Evolutionary conservation across 1,140 invertebrate genomes (phyloP).

Genomic region (Harpegnathos saltator): DNA sequence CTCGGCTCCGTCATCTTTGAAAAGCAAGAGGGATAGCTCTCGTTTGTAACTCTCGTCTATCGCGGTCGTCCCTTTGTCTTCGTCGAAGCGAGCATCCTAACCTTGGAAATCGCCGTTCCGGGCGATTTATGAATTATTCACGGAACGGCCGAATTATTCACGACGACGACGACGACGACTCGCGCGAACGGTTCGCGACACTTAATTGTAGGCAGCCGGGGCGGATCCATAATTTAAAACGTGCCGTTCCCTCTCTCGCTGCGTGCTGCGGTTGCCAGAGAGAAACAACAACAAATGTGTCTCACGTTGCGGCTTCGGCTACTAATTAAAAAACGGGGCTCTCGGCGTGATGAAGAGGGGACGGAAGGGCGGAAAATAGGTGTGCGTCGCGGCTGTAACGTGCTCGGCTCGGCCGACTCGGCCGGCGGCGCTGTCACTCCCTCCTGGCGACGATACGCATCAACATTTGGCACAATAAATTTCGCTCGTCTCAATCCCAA

Average conservation of each 20-base stretch:
- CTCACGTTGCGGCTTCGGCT: conserved; percentile 3
- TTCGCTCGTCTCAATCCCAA: too few species aligned
- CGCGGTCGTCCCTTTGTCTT: conserved; percentile 38
- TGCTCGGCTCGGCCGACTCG: too few species aligned
- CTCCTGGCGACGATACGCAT: too few species aligned
- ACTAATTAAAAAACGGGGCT: conserved; percentile 22
- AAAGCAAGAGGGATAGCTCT: conserved; percentile 11
- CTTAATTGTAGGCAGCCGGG: conserved; percentile 51
- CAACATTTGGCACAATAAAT: too few species aligned
- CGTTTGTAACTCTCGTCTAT: conserved; percentile 44
- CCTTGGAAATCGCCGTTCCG: conserved; percentile 21
- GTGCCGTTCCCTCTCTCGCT: background rate
- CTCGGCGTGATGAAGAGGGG: background rate
- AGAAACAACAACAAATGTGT: conserved; percentile 33
- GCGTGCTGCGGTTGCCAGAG: background rate
- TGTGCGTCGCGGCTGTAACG: too few species aligned
- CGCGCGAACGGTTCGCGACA: conserved; percentile 25
- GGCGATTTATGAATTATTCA: conserved; percentile 72
- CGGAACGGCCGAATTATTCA: conserved; percentile 57
- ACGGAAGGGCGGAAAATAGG: background rate
- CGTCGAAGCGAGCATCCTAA: background rate
- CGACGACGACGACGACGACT: conserved; percentile 37
- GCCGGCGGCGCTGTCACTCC: too few species aligned
- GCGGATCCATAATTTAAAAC: conserved; percentile 51
- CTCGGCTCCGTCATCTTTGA: conserved; percentile 2